Evolutionary conservation across 2,888 invertebrate species (phyloP), one percentile per base, ranked within the genome.

Genomic region (Dryobotodes eremita): DNA sequence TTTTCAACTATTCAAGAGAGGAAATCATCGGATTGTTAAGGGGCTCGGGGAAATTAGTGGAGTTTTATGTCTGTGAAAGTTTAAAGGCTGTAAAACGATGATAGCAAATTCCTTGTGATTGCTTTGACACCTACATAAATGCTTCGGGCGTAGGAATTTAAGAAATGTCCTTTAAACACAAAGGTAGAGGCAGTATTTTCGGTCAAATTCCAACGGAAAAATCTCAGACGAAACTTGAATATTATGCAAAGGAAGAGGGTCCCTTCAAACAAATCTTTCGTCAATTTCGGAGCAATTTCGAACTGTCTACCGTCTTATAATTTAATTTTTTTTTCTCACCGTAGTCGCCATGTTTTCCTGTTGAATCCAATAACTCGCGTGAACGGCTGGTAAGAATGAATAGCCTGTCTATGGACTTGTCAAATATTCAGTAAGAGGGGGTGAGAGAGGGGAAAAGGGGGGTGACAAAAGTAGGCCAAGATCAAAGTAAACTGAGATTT

Each of bases 301-400:
- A 84, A 85, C 76, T 88, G 86, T 85, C 85, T 77, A 81, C 79
- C 77, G 69, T 73, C 75, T 80, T 86, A 87, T 90, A 88, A 91
- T 90, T 90, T 84, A 88, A 86, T 90, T 89, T 90, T 87, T 89
- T 87, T 84, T 68, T 70, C 82, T 55, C 83, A 86, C 82, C 77
- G 85, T 70, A 79, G 71, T 55, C 80, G 85, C 86, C 89, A 78
- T 90, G 89, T 90, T 92, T 89, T 88, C 82, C 86, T 80, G 83
- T 74, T 75, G 76, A 87, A 91, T 90, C 89, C 90, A 92, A 93
- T 93, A 92, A 88, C 88, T 89, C 85, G 89, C 85, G 81, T 81
- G 90, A 89, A 88, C 87, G 89, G 83, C 71, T 86, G 82, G 83
- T 85, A 85, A 90, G 87, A 87, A 89, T 86, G 88, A 89, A 89